Evolutionary conservation across 2,888 invertebrate genomes (phyloP), one percentile per base, ranked within the genome.

Genomic region (Callinectes sapidus): DNA sequence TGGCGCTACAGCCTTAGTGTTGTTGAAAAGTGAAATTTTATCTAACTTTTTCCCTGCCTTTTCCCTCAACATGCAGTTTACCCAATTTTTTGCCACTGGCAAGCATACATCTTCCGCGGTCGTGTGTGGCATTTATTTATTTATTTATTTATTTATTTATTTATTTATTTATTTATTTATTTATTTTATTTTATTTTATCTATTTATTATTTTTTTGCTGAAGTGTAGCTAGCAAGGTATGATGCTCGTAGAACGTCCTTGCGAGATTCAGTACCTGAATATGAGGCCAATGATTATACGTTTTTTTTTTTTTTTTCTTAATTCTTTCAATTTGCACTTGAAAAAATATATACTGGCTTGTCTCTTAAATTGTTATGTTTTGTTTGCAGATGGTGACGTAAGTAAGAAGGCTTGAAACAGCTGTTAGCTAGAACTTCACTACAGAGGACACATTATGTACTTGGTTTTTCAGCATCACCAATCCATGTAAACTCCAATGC

Each of bases 61-160:
- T 87, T n/a, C 48, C n/a, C 87, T 23, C 42, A 87, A 48, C 48
- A 48, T 13, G 48, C 48, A 87, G 87, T 42, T 87, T 87, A 87
- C 87, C 48, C 16, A 42, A 54, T 87, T 10, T 48, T 42, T 48
- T 87, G 48, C 48, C 42, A 42, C 28, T 87, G 87, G 87, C 87
- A 28, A 87, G 87, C 87, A 87, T 42, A 48, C 48, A 48, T 87
- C 28, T 48, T 23, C 42, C 18, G 48, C 71, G 23, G 28, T 1
- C 87, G 87, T 42, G 87, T 87, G 87, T 87, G 87, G 13, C 87
- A 87, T 87, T 87, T n/a, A n/a, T n/a, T n/a, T n/a, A n/a, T n/a
- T n/a, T n/a, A n/a, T n/a, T n/a, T n/a, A n/a, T n/a, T n/a, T n/a
- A n/a, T n/a, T n/a, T n/a, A n/a, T n/a, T n/a, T n/a, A n/a, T n/a